A percentile compares a stretch with the other conserved stretches of the same genome.
Conservation (phyloP, 2,888 invertebrate species). For the Bellardia bayeri region DNA sequence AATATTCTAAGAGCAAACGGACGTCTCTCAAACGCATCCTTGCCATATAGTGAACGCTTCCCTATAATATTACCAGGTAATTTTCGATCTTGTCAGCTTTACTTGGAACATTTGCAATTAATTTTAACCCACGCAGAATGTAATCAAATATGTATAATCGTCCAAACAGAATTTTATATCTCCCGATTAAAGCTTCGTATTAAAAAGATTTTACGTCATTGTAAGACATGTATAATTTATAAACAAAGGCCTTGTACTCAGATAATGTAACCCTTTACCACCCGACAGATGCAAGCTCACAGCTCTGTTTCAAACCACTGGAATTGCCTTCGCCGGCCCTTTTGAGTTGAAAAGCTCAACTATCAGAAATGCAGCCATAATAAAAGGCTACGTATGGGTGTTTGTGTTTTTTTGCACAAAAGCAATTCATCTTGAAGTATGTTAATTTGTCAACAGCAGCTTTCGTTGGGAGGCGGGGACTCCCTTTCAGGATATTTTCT, state of each 20-base stretch:
- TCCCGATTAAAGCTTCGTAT: background rate
- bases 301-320: slow-evolving; percentile 13
- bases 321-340: slow-evolving; percentile 40
- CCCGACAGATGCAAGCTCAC: slow-evolving; percentile 10
- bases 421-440: slow-evolving; percentile 35
- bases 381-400: background rate
- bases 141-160: slow-evolving; percentile 22
- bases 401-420: slow-evolving; percentile 11
- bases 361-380: background rate
- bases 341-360: slow-evolving; percentile 17
- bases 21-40: no score
- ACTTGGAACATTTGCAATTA: slow-evolving; percentile 8
- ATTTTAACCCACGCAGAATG: slow-evolving; percentile 31
- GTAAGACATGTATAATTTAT: slow-evolving; percentile 27
- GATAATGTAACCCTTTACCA: slow-evolving; percentile 33
- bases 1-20: background rate
- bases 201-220: background rate
- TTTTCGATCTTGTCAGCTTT: slow-evolving; percentile 18
- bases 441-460: slow-evolving; percentile 16
- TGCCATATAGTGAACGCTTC: background rate
- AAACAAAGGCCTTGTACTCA: slow-evolving; percentile 26
- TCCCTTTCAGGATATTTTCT: background rate
- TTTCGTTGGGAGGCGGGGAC: slow-evolving; percentile 42
- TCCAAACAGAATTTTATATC: slow-evolving; percentile 24
- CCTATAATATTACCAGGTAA: slow-evolving; percentile 36